Evolutionary conservation across 2,113 vertebrate species (phyloP), one percentile per base, ranked within the genome.

Genomic region (Eira barbara): DNA sequence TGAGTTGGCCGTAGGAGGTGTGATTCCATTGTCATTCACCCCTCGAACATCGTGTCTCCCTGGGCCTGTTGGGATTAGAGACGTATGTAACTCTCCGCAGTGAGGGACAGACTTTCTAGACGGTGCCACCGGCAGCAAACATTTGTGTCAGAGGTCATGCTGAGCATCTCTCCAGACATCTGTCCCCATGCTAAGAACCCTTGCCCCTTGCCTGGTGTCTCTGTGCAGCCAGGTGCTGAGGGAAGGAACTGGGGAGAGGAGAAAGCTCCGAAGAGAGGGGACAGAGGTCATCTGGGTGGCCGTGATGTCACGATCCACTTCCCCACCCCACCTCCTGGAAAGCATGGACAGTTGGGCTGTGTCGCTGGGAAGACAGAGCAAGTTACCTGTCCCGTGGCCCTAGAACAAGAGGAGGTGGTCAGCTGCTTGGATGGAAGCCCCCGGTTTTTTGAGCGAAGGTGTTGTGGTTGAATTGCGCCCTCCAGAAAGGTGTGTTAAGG

Each of bases 161-260:
- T 10, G 31, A 34, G 42, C 3, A 0, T 15, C 2, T 0, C 14
- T 34, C 3, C 52, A 12, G 47, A 18, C 10, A 0, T 36, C 20
- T n/a, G 42, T 1, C 7, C 1, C 31, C 4, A 1, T 0, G 0
- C 17, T 55, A 0, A 69, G 65, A 59, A 34, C 57, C 0, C 0
- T 2, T 1, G 4, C 21, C 29, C n/a, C 63, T 21, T 4, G 52
- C 36, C 4, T 15, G 67, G 69, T 39, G 21, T 74, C 85, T 52
- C 52, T 14, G 0, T 0, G 6, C 27, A 2, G 45, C 2, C 4
- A 20, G 36, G 3, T 79, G 57, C 61, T 17, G 0, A 12, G 67
- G 14, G 36, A 15, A n/a, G n/a, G 39, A 31, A 21, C 8, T 7
- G 2, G 39, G 0, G 1, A 34, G 17, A 13, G 29, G 17, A 31